Base-by-base conservation (phyloP, 2,888 invertebrate genomes). In the Seladonia tumulorum region DNA sequence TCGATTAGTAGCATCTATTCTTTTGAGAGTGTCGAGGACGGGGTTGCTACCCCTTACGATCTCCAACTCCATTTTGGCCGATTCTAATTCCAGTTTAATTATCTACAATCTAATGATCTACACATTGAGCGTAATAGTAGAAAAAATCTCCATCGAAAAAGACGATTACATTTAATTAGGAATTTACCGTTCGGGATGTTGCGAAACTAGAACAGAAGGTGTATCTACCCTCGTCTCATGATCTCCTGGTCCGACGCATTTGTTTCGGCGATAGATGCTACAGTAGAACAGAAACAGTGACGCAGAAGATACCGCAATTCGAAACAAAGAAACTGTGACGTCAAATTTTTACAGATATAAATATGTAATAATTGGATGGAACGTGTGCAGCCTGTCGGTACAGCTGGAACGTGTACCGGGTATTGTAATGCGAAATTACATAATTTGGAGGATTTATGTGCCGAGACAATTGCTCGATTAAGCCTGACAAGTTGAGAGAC, bases 401-500 rank as follows among this genome's bases (percentile, higher is more conserved):
- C 10, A 29, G 29, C 35, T 4, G 18, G 66, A 29, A 8, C 66
- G 35, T 22, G 35, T 18, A 16, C 66, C 35, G 25, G 10, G 18
- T 66, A 66, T 66, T 35, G 66, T 66, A 66, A 66, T 29, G 35
- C 66, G 35, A 66, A 66, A 66, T 66, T 66, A 42, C 70, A 70
- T 39, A 70, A 66, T 66, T 70, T 14, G 42, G 42, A 39, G 70
- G 70, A 70, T 66, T 66, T 66, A 66, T 66, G 66, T 68, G 4
- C 22, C n/a, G 39, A 39, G 68, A 39, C 39, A 68, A 68, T 68
- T 68, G 35, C 39, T 39, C 68, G 68, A 68, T 68, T 68, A 39
- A 39, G 39, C 39, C 68, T 39, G 68, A 68, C 68, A 68, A 22
- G 68, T 68, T 42, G 60, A 39, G 60, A 42, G 25, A 45, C 68